phyloP scores from a whole-genome alignment of 1,140 invertebrate genomes.

The Panonychus citri region DNA sequence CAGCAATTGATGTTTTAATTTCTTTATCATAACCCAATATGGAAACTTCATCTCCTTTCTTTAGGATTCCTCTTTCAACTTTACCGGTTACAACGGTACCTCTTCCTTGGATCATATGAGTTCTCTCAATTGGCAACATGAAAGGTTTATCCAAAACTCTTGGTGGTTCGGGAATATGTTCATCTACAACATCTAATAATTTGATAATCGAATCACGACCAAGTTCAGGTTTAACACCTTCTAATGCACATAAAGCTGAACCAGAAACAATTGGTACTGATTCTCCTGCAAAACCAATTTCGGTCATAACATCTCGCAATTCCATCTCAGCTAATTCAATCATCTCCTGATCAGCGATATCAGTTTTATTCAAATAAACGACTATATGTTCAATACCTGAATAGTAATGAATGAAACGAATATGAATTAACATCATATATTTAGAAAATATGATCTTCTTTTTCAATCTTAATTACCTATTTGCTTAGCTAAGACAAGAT shows the following conservation, averaged over 20 bases:
- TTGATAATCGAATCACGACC: conserved; percentile 51
- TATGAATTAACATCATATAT: no score
- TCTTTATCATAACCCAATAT: conserved; percentile 72
- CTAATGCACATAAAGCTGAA: conserved; percentile 31
- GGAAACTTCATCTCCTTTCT: conserved; percentile 79
- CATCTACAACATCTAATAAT: conserved; percentile 66
- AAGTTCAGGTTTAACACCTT: conserved; percentile 52
- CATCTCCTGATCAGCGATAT: conserved; percentile 32
- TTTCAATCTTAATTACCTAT: conserved; percentile 16
- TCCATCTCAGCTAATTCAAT: conserved; percentile 33
- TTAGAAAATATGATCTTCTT: not conserved
- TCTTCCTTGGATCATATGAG: conserved; percentile 69
- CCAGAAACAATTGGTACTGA: conserved; percentile 30
- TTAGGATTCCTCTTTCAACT: conserved; percentile 57
- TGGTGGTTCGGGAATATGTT: conserved; percentile 61
- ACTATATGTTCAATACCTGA: conserved; percentile 50
- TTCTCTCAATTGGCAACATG: conserved; percentile 69
- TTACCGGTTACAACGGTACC: conserved; percentile 78
- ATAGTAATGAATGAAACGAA: not conserved
- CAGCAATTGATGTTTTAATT: conserved; percentile 64
- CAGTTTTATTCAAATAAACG: conserved; percentile 76
- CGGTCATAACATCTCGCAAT: conserved; percentile 24
- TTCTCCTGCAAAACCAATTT: conserved; percentile 30
- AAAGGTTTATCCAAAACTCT: conserved; percentile 88
- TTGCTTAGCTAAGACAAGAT: conserved; percentile 82